Evolutionary conservation across 1,140 invertebrate genomes (phyloP), one percentile per base, ranked within the genome.

Genomic region (Bombus superbus): DNA sequence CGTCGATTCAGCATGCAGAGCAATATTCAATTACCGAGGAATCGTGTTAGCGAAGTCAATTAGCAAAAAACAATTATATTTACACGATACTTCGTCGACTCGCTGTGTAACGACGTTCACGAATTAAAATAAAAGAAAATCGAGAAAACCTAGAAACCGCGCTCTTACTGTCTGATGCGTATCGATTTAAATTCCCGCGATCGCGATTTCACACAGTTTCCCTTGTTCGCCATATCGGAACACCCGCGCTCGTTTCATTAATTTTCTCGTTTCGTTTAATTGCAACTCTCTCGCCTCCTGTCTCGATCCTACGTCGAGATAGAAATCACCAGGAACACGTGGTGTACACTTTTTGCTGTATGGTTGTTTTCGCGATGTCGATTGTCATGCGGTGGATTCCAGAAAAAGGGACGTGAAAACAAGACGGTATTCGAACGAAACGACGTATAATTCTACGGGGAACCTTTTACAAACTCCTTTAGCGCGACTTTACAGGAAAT

Each of bases 141-240:
- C n/a, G 44, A 38, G 42, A 69, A 15, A 38, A n/a, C 22, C 64
- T 42, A 38, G 77, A 74, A 81, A 74, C 59, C 66, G 25, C 25
- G 42, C 77, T 79, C 81, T 88, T 86, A 62, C 83, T 78, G 74
- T 64, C 78, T 10, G 86, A 68, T 62, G 5, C 28, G 40, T 47
- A 80, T 69, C 40, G 57, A 85, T 77, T 72, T 3, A 64, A 44
- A 59, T 78, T n/a, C 40, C n/a, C 47, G 76, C 13, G 47, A 78
- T 71, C 64, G 38, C n/a, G 77, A 57, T 88, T 88, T 86, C 86
- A 78, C 86, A 78, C 79, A 82, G 79, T 88, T 88, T 85, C 83
- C 86, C 83, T 35, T 25, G 64, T 66, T 42, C 25, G 35, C 53
- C 83, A 68, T 88, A 77, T 81, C 42, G 42, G 72, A 47, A 73